Evolutionary conservation across 2,888 invertebrate species (phyloP).

Genomic region (Actias luna): DNA sequence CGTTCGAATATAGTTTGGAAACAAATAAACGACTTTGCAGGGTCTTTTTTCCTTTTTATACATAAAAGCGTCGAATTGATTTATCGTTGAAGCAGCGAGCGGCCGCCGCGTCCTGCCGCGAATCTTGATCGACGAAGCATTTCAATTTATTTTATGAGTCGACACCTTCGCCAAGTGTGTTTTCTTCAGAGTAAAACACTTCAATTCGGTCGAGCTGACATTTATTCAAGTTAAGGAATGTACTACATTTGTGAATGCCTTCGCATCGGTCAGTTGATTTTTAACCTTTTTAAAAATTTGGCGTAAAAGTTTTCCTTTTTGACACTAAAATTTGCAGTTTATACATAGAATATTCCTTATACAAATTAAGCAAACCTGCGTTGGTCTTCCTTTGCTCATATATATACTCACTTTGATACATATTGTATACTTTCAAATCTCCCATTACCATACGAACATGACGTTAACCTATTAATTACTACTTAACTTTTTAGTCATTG

Average conservation of each 20-base stretch:
- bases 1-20: slow-evolving; percentile 73
- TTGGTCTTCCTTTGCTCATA: no score
- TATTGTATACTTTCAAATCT: no score
- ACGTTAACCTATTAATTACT: no score
- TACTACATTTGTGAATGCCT: slow-evolving; percentile 22
- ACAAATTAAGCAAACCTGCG: no score
- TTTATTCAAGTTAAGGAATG: slow-evolving; percentile 44
- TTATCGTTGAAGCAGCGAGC: slow-evolving; percentile 63
- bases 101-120: slow-evolving; percentile 61
- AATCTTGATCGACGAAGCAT: slow-evolving; percentile 74
- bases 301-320: not conserved
- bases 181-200: slow-evolving; percentile 47
- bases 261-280: slow-evolving; percentile 2
- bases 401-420: no score
- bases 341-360: no score
- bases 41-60: slow-evolving; percentile 63
- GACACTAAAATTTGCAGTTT: no score
- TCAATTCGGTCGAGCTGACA: slow-evolving; percentile 42
- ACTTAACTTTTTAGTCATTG: no score
- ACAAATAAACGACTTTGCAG: slow-evolving; percentile 75
- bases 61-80: slow-evolving; percentile 75
- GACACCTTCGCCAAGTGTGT: slow-evolving; percentile 58
- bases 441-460: no score
- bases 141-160: slow-evolving; percentile 77
- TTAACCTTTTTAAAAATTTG: not conserved